These are phyloP conservation scores for Rhopalosiphum maidis DNA, from an alignment of 1,140 invertebrate genomes.

Conservation along the genomic window DNA sequence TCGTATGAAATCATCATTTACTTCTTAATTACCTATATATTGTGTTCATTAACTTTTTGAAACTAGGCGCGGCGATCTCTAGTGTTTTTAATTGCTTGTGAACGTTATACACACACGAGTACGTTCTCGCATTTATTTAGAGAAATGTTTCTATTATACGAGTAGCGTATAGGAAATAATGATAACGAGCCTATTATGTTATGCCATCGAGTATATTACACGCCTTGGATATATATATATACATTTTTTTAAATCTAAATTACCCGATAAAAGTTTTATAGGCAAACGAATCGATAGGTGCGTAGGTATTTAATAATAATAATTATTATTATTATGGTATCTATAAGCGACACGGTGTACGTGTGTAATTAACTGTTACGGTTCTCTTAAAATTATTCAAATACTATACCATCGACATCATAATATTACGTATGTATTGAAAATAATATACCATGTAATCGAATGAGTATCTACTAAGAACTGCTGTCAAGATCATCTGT, in stretches of 20 bases:
- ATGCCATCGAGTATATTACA: background rate
- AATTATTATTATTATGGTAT: background rate
- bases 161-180: background rate
- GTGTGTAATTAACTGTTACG: background rate
- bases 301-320: background rate
- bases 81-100: background rate
- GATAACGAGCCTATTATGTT: constrained; percentile 5
- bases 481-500: background rate
- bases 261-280: background rate
- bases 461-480: background rate
- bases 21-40: constrained; percentile 1
- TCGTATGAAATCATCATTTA: background rate
- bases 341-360: background rate
- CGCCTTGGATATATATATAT: background rate
- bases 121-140: too few species aligned
- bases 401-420: background rate
- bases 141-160: background rate
- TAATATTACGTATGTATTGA: background rate
- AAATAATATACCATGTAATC: background rate
- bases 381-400: background rate
- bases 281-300: background rate
- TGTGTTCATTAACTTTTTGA: background rate
- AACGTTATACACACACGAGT: background rate
- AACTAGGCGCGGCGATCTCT: background rate
- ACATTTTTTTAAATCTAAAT: constrained; percentile 33